phyloP scores from a whole-genome alignment of 2,113 vertebrate species.

The Nothocercus nigrocapillus region DNA sequence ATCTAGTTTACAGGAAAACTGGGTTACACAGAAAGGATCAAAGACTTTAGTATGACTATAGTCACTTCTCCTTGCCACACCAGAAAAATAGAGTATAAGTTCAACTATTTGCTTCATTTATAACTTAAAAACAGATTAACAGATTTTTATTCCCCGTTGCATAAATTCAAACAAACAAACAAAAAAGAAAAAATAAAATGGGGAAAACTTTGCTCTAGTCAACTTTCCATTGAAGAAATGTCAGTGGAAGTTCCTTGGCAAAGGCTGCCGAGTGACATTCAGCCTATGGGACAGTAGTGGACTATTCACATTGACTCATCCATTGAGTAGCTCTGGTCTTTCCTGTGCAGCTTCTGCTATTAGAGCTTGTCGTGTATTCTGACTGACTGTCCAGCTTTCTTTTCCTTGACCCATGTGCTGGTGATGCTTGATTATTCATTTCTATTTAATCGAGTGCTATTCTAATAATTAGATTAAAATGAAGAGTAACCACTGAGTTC shows the following conservation, averaged over 20 bases:
- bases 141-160: not conserved
- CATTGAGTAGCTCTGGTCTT: not conserved
- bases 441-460: not conserved
- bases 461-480: not conserved
- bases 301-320: not conserved
- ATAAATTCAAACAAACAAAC: not conserved
- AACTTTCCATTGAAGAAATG: not conserved
- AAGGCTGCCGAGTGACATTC: not conserved
- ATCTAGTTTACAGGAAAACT: not conserved
- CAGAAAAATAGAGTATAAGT: not conserved
- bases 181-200: not conserved
- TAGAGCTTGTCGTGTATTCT: not conserved
- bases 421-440: not conserved
- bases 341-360: accelerated
- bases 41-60: not conserved
- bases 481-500: not conserved
- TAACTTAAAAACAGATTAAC: not conserved
- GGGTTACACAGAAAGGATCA: not conserved
- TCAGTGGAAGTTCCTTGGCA: not conserved
- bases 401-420: not conserved
- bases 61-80: not conserved
- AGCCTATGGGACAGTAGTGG: accelerated
- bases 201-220: not conserved
- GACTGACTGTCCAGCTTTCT: not conserved
- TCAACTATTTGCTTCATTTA: not conserved